Percentiles rank a stretch among this genome's conserved stretches.
phyloP scores from a whole-genome alignment of 1,140 invertebrate species.

The Leptestheria dahalacensis region DNA sequence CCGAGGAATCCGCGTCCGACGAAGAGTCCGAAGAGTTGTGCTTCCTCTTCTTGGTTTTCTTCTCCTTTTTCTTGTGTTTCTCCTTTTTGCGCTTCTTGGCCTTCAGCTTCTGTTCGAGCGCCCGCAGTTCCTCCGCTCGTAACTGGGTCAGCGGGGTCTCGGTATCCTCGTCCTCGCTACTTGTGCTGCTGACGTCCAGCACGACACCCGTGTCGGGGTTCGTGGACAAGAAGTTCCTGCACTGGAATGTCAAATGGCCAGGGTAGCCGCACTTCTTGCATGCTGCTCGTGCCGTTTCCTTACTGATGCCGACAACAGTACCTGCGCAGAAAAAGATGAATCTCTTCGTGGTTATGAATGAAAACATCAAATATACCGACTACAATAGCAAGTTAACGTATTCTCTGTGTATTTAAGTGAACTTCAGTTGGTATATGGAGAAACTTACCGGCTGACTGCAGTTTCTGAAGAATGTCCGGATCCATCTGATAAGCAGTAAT shows the following conservation, averaged over 20 bases:
- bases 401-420: too few relatives aligned
- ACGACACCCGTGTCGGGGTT: constrained; percentile 66
- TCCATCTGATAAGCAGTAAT: too few relatives aligned
- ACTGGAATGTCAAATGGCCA: constrained; percentile 91
- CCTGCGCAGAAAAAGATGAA: constrained; percentile 3
- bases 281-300: constrained; percentile 55
- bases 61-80: constrained; percentile 10
- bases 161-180: constrained; percentile 73
- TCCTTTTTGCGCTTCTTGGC: constrained; percentile 30
- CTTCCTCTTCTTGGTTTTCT: constrained; percentile 13
- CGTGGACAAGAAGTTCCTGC: constrained; percentile 86
- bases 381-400: too few relatives aligned
- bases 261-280: constrained; percentile 89
- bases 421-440: too few relatives aligned
- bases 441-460: too few relatives aligned
- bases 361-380: too few relatives aligned
- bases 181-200: constrained; percentile 87
- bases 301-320: constrained; percentile 28
- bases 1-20: not conserved
- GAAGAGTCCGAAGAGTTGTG: constrained; percentile 11
- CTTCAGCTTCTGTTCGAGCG: constrained; percentile 33
- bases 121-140: constrained; percentile 52
- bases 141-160: constrained; percentile 63
- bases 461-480: not conserved
- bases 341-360: too few relatives aligned